Conservation (phyloP, 2,113 vertebrate genomes). For the Indri indri region DNA sequence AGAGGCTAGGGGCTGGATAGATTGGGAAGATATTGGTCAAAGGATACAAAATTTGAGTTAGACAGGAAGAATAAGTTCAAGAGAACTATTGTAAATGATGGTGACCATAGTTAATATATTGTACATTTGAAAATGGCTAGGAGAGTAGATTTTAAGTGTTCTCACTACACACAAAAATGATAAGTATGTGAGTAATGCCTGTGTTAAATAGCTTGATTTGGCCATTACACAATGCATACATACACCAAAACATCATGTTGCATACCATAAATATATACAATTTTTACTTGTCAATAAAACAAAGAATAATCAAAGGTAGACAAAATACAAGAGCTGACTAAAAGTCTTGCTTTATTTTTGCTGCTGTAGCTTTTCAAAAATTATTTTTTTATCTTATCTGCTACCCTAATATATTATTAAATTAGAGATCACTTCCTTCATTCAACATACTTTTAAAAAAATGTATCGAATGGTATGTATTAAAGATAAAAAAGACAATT, state of each 20-base stretch:
- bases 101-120: not conserved
- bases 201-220: not conserved
- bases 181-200: not conserved
- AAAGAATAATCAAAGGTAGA: not conserved
- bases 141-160: not conserved
- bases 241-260: not conserved
- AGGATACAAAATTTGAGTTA: not conserved
- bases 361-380: not conserved
- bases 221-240: not conserved
- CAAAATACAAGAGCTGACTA: not conserved
- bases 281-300: not conserved
- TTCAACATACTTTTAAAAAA: conserved; percentile 1
- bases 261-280: accelerated
- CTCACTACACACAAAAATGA: not conserved
- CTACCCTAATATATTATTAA: not conserved
- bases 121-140: not conserved
- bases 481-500: not conserved
- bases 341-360: not conserved
- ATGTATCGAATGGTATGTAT: not conserved
- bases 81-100: not conserved
- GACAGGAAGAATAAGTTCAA: not conserved
- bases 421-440: not conserved
- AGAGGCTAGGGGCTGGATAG: not conserved
- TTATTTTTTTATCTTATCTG: not conserved
- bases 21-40: not conserved